Percentiles rank a stretch among this genome's conserved stretches.
phyloP scores from a whole-genome alignment of 2,113 vertebrate genomes.

The Micromys minutus region DNA sequence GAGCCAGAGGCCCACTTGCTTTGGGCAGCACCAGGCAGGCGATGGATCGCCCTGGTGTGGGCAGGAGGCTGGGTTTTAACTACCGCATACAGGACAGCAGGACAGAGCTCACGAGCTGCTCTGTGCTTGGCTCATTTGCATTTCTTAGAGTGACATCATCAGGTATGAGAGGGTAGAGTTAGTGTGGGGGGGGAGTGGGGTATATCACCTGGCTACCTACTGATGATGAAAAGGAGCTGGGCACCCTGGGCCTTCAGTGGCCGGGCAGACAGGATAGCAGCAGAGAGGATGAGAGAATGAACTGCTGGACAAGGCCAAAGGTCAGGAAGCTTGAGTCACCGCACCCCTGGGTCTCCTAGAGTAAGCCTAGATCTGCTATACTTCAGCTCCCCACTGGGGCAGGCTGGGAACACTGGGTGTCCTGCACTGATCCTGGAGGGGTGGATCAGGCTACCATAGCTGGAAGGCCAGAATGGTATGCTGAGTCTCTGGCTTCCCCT shows the following conservation, averaged over 20 bases:
- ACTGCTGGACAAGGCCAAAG: background rate
- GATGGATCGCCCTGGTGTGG: background rate
- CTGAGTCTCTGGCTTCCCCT: no score
- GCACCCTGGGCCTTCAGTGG: accelerated
- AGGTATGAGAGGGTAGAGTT: background rate
- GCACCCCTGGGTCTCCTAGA: accelerated
- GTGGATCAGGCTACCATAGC: accelerated
- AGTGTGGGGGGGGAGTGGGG: background rate
- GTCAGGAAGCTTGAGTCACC: background rate
- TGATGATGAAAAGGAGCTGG: background rate
- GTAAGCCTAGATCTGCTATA: accelerated
- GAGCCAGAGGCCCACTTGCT: background rate
- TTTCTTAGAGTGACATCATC: background rate
- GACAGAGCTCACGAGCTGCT: conserved; percentile 62
- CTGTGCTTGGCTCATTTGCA: background rate
- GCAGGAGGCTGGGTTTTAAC: background rate
- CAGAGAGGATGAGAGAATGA: background rate
- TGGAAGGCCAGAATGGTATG: background rate
- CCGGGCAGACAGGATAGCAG: background rate
- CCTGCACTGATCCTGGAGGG: background rate
- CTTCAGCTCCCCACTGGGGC: background rate
- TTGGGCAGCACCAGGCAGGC: background rate
- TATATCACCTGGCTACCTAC: background rate
- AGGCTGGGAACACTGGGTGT: accelerated
- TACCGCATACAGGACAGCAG: background rate